Conservation (phyloP, 2,113 vertebrate genomes). For the Pluvianellus socialis region DNA sequence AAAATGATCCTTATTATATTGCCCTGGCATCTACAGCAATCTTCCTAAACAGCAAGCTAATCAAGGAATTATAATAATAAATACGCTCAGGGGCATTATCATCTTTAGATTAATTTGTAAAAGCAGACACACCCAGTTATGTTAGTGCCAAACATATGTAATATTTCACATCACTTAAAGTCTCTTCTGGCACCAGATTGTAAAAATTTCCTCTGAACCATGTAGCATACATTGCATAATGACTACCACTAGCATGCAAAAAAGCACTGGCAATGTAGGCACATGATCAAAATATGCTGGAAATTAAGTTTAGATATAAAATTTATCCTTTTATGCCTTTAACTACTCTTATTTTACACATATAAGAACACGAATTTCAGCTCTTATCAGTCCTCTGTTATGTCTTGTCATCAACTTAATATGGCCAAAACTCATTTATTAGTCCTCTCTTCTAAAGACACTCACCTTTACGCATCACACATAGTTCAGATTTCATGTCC, state of each 20-base stretch:
- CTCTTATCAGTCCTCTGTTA: background rate
- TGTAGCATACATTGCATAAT: background rate
- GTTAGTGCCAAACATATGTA: conserved; percentile 5
- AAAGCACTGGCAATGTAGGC: background rate
- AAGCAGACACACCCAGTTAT: background rate
- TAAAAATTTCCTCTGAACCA: background rate
- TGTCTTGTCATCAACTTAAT: background rate
- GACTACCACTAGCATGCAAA: background rate
- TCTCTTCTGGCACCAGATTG: background rate
- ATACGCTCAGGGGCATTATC: background rate
- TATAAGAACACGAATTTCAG: background rate
- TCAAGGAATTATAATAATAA: conserved; percentile 33
- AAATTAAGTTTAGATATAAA: background rate
- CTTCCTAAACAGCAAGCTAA: background rate
- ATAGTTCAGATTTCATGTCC: background rate
- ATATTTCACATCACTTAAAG: background rate
- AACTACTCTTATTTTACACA: background rate
- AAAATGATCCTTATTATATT: background rate
- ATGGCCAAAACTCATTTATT: background rate
- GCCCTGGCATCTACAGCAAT: background rate
- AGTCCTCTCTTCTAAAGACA: background rate
- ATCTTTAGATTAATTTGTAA: background rate
- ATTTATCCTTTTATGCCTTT: background rate
- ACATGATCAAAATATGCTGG: background rate
- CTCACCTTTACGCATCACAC: background rate